Evolutionary conservation across 2,888 invertebrate genomes (phyloP).

Genomic region (Apodemia zela): DNA sequence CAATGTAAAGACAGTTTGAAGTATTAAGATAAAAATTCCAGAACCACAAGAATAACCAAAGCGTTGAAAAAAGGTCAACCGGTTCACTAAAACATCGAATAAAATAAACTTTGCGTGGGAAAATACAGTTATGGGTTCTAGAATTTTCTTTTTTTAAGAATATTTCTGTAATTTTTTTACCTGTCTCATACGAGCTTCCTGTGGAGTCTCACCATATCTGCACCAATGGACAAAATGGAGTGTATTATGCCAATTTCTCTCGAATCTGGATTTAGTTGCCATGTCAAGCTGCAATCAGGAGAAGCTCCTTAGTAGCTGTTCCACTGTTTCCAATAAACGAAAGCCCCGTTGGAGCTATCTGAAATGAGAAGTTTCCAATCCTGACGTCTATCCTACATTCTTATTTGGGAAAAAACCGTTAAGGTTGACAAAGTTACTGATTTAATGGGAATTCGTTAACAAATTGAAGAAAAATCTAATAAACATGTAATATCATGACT

Average conservation of each 20-base stretch:
- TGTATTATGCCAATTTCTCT: slow-evolving; percentile 84
- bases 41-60: slow-evolving; percentile 43
- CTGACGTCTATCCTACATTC: slow-evolving; percentile 56
- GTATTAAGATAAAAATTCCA: slow-evolving; percentile 46
- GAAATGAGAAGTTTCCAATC: slow-evolving; percentile 78
- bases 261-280: slow-evolving; percentile 80
- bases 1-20: slow-evolving; percentile 51
- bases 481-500: not conserved
- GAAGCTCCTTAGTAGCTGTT: slow-evolving; percentile 76
- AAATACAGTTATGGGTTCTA: slow-evolving; percentile 36
- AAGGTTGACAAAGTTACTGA: slow-evolving; percentile 30
- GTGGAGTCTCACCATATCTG: slow-evolving; percentile 84
- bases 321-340: slow-evolving; percentile 67
- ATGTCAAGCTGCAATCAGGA: slow-evolving; percentile 80
- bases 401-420: slow-evolving; percentile 31
- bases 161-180: slow-evolving; percentile 57
- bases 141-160: slow-evolving; percentile 34
- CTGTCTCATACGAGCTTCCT: slow-evolving; percentile 85
- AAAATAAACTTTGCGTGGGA: slow-evolving; percentile 30
- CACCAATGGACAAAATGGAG: slow-evolving; percentile 86
- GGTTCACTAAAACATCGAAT: slow-evolving; percentile 17
- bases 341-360: slow-evolving; percentile 73
- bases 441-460: not conserved
- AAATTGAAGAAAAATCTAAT: slow-evolving; percentile 1
- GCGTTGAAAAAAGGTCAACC: slow-evolving; percentile 27